Conservation (phyloP, 2,888 invertebrate species). For the Anagyrus pseudococci region DNA sequence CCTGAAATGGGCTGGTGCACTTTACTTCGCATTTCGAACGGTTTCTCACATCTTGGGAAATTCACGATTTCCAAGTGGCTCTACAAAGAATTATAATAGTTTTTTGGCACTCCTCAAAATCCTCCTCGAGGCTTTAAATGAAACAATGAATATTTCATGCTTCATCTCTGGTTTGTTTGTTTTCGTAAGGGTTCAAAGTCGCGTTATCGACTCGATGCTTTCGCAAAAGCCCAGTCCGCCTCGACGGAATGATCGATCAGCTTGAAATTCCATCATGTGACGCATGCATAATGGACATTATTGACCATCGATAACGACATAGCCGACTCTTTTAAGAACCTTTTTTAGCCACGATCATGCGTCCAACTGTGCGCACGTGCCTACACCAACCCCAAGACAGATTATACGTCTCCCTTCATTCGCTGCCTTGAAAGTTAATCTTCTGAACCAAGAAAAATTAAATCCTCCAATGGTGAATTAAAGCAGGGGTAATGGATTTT, state of each 20-base stretch:
- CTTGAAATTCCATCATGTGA: constrained; percentile 39
- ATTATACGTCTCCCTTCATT: constrained; percentile 13
- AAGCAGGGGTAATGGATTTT: constrained; percentile 26
- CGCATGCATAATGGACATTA: constrained; percentile 47
- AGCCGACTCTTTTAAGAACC: constrained; percentile 1
- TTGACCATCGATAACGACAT: constrained; percentile 47
- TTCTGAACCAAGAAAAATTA: too few relatives aligned
- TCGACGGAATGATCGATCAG: constrained; percentile 38
- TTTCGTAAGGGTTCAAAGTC: constrained; percentile 14
- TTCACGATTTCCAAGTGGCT: too few relatives aligned
- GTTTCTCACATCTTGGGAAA: too few relatives aligned
- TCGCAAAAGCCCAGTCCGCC: constrained; percentile 6
- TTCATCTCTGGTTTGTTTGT: constrained; percentile 21
- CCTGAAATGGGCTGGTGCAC: too few relatives aligned
- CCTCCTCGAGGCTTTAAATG: too few relatives aligned
- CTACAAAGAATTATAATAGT: too few relatives aligned
- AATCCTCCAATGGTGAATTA: not conserved
- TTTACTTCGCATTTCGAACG: too few relatives aligned
- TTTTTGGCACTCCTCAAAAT: too few relatives aligned
- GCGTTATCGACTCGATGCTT: constrained; percentile 3
- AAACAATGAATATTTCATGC: too few relatives aligned
- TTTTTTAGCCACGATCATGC: constrained; percentile 16
- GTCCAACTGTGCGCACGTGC: constrained; percentile 17
- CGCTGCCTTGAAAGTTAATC: too few relatives aligned
- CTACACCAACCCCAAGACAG: constrained; percentile 31